Evolutionary conservation across 2,888 invertebrate genomes (phyloP).

Genomic region (Zygogramma bicolorata): DNA sequence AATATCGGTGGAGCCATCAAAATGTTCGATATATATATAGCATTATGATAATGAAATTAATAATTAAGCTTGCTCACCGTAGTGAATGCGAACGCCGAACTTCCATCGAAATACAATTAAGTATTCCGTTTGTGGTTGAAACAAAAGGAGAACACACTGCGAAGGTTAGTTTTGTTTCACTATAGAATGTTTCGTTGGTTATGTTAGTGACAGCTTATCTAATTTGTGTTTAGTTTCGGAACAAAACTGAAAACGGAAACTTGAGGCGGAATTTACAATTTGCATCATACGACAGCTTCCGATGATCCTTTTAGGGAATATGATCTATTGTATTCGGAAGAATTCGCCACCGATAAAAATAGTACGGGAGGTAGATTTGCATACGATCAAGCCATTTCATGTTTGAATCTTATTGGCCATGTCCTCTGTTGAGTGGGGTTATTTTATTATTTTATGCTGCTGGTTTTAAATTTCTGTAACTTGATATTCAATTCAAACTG

Average conservation of each 20-base stretch:
- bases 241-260: conserved; percentile 14
- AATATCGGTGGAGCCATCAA: neutral
- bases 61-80: conserved; percentile 6
- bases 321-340: neutral
- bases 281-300: neutral
- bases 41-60: conserved; percentile 13
- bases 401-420: too few species aligned
- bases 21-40: conserved; percentile 7
- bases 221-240: conserved; percentile 25
- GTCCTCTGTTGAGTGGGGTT: too few species aligned
- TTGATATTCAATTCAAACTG: too few species aligned
- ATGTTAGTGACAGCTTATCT: conserved; percentile 32
- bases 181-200: conserved; percentile 16
- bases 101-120: conserved; percentile 13
- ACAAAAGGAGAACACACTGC: conserved; percentile 24
- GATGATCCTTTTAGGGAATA: neutral
- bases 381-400: too few species aligned
- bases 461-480: too few species aligned
- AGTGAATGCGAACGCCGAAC: neutral
- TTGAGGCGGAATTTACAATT: conserved; percentile 17
- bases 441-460: too few species aligned
- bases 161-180: conserved; percentile 25
- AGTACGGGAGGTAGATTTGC: too few species aligned
- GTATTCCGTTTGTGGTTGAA: conserved; percentile 11
- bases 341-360: neutral